Conservation (phyloP, 2,113 vertebrate species). For the Holacanthus passer region DNA sequence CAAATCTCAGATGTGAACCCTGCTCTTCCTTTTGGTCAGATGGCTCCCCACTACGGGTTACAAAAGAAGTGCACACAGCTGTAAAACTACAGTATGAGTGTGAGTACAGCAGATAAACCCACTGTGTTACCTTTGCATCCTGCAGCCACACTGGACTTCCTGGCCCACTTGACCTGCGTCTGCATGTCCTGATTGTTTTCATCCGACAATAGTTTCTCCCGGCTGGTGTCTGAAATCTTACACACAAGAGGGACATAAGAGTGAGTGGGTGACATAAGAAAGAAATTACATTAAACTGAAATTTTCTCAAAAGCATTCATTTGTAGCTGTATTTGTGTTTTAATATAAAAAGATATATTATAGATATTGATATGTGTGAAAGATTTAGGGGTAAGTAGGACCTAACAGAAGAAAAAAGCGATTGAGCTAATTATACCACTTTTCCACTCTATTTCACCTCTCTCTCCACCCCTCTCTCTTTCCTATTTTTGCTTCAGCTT, state of each 20-base stretch:
- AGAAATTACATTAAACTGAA: neutral
- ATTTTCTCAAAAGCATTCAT: neutral
- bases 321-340: neutral
- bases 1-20: neutral
- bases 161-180: constrained; percentile 44
- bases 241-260: constrained; percentile 16
- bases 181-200: constrained; percentile 29
- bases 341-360: neutral
- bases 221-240: constrained; percentile 58
- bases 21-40: constrained; percentile 2
- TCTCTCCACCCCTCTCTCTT: neutral
- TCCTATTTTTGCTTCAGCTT: constrained; percentile 44
- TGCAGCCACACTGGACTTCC: constrained; percentile 36
- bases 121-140: constrained; percentile 53
- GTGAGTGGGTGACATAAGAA: neutral
- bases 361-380: neutral
- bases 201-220: constrained; percentile 23
- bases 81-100: neutral
- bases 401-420: neutral
- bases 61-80: constrained; percentile 8
- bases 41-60: constrained; percentile 13
- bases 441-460: constrained; percentile 6
- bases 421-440: constrained; percentile 26
- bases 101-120: neutral
- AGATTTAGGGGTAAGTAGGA: neutral